Percentiles rank a stretch among this genome's conserved stretches.
Evolutionary conservation across 2,113 vertebrate genomes (phyloP).

Genomic region (Prochilodus magdalenae): DNA sequence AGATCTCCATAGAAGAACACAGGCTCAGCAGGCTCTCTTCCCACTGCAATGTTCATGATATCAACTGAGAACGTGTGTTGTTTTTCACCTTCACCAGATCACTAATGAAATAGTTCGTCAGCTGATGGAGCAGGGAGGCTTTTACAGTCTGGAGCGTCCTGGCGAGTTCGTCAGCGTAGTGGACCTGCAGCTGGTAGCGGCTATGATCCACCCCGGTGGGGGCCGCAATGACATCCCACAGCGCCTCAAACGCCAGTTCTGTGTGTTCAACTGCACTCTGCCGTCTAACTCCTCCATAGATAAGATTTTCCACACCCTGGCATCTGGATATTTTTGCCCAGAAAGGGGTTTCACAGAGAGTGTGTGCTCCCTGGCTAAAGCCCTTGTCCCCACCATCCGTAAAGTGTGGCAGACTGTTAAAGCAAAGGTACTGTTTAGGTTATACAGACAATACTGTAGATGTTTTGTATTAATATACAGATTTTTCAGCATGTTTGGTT

Average conservation of each 20-base stretch:
- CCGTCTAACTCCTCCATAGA: constrained; percentile 85
- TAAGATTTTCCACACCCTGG: constrained; percentile 82
- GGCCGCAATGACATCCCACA: constrained; percentile 86
- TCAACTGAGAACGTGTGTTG: not conserved
- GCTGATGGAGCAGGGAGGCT: constrained; percentile 86
- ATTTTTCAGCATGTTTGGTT: not conserved
- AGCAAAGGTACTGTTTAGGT: constrained; percentile 73
- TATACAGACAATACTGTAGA: not conserved
- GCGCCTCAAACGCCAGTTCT: constrained; percentile 85
- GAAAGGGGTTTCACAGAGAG: constrained; percentile 73
- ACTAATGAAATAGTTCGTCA: constrained; percentile 88
- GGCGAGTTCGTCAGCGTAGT: constrained; percentile 82
- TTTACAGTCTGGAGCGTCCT: constrained; percentile 85
- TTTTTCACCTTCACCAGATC: constrained; percentile 68
- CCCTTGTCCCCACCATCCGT: constrained; percentile 78
- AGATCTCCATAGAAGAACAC: too few relatives aligned
- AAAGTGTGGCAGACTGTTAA: constrained; percentile 84
- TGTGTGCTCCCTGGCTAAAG: constrained; percentile 74
- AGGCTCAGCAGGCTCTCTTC: too few relatives aligned
- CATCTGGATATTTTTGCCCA: constrained; percentile 82
- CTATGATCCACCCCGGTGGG: constrained; percentile 87
- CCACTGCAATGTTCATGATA: not conserved
- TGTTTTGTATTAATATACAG: not conserved
- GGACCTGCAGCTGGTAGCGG: constrained; percentile 83
- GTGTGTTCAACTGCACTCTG: constrained; percentile 83